Evolutionary conservation across 1,140 invertebrate species (phyloP), one percentile per base, ranked within the genome.

Genomic region (Drosophila jambulina): DNA sequence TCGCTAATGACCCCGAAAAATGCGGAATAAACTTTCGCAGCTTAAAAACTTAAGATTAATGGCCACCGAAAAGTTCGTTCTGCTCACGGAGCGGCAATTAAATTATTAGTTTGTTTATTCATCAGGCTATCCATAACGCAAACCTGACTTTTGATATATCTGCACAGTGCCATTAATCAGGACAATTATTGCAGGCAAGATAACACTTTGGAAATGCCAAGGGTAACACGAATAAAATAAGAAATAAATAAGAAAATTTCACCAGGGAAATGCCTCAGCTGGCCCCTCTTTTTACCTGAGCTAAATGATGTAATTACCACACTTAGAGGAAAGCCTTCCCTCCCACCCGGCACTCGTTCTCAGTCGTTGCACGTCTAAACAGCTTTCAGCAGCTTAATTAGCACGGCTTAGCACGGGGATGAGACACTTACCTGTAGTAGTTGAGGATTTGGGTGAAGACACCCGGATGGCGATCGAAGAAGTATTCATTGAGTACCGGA

Each of bases 381-480:
- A 56, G 32, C 54, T 60, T 40, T 53, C 38, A 68, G 75, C 23
- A 56, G 48, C 75, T 56, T 56, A 68, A 56, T 61, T 57, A 69
- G 63, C 29, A 19, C 45, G 13, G 27, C 43, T 40, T n/a, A 19
- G 25, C 27, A 34, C 38, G n/a, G 12, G 7, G 6, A 25, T 3
- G 23, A n/a, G 23, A 21, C 17, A 49, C 76, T 86, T 91, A 96
- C 96, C 95, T 96, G 94, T 97, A 98, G 93, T 97, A 98, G 93
- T 97, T 97, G 87, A 97, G 95, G 75, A 98, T 97, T 94, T 97
- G 98, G 53, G 98, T 98, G 93, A 99, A 99, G 53, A 99, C 98
- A 5, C 98, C 98, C 0, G 99, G 98, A 94, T 99, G 98, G 70
- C 98, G 94, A 94, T 99, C 98, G 93, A 99, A 99, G 95, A 99